Evolutionary conservation across 1,140 invertebrate species (phyloP), one percentile per base, ranked within the genome.

Genomic region (Drosophila hydei): DNA sequence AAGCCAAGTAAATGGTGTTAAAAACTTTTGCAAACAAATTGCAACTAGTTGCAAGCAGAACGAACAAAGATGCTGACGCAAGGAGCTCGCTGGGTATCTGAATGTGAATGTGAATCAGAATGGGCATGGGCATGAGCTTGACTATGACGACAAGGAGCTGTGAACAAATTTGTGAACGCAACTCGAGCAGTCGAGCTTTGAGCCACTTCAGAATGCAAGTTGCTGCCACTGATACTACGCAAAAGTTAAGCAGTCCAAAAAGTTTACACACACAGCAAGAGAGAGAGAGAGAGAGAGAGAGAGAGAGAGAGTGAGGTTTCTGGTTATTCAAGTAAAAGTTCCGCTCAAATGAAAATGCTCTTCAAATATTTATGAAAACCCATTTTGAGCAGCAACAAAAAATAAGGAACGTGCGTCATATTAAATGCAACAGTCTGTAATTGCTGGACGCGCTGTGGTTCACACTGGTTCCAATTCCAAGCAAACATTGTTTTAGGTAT

Each of bases 1-100:
- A 87, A 87, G 88, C 78, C 83, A 67, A 85, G 77, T 88, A 87
- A 87, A 87, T 87, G 83, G 83, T 87, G 83, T 81, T 87, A 83
- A 87, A 87, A 87, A 87, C 71, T 87, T 87, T 87, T 60, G 67
- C 83, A 87, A 87, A 87, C 83, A 87, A 87, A 87, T 87, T 88
- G 83, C 83, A 87, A 87, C 83, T 87, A 83, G 83, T 87, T 88
- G 80, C 63, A 74, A 75, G 75, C 67, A 68, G 58, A 62, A 18
- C 38, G 38, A 70, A 64, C 21, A 47, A 63, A 62, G 68, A 83
- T 65, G 52, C 19, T 38, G 33, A 50, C 38, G 12, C n/a, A 16
- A 16, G 38, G 14, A 40, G 27, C 7, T 27, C 25, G 25, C 21
- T 7, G 42, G 16, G 9, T 21, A 65, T 23, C 36, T 5, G 36